A percentile compares a stretch with the other conserved stretches of the same genome.
phyloP scores from a whole-genome alignment of 2,113 vertebrate genomes.

The Rhizomys pruinosus region DNA sequence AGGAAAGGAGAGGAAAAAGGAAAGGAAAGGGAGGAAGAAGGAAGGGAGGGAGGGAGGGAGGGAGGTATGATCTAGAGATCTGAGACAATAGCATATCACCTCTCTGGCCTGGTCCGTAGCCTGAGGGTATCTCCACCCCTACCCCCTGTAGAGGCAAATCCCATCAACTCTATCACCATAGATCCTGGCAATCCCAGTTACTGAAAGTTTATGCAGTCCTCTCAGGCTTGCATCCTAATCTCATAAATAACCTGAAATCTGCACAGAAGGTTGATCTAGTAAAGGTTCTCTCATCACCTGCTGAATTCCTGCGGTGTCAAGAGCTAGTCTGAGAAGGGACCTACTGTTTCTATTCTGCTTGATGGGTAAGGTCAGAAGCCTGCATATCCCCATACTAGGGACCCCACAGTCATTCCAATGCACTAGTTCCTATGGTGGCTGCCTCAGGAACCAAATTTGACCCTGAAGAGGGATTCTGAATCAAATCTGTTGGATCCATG shows the following conservation, averaged over 20 bases:
- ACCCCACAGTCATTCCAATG: not conserved
- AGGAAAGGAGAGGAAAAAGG: no score
- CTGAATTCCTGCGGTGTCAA: not conserved
- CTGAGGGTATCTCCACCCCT: not conserved
- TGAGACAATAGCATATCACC: not conserved
- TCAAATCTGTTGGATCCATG: not conserved
- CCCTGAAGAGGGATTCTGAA: not conserved
- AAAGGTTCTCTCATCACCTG: not conserved
- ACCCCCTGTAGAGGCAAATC: not conserved
- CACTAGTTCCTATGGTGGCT: no score
- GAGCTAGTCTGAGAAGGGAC: not conserved
- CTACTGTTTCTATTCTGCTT: not conserved
- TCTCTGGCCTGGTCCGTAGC: no score
- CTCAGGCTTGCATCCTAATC: not conserved
- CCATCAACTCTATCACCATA: not conserved
- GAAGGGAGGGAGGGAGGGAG: not conserved
- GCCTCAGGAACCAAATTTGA: not conserved
- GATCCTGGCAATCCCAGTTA: not conserved
- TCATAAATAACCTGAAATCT: not conserved
- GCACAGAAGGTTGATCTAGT: not conserved
- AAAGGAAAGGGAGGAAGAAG: not conserved
- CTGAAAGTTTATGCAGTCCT: not conserved
- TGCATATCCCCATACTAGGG: not conserved
- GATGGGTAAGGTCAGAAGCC: no score
- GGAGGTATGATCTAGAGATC: not conserved